These are phyloP conservation scores for Pseudomyrmex flavicornis DNA, from an alignment of 1,140 invertebrate species.

Conservation along the genomic window DNA sequence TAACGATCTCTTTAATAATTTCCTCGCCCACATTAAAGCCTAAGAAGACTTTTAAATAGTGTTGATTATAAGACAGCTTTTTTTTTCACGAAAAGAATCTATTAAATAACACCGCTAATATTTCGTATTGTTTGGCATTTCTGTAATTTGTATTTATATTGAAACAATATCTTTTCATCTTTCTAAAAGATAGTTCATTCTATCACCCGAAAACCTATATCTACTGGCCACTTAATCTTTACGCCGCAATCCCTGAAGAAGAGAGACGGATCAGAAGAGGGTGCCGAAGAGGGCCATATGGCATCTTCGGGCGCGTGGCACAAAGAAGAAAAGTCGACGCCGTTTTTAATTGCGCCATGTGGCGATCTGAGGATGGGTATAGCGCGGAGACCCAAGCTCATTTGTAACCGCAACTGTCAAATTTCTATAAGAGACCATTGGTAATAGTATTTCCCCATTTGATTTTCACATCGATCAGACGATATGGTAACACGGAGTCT, in stretches of 20 bases:
- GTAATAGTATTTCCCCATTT: constrained; percentile 54
- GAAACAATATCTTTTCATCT: constrained; percentile 7
- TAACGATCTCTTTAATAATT: background rate
- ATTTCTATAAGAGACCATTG: constrained; percentile 30
- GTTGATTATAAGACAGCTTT: background rate
- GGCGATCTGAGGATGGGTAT: constrained; percentile 68
- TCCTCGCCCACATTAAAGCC: background rate
- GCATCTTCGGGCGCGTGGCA: constrained; percentile 77
- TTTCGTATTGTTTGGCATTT: background rate
- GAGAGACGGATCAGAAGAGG: constrained; percentile 60
- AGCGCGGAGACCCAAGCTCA: constrained; percentile 61
- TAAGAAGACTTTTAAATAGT: background rate
- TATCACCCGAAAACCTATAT: constrained; percentile 13
- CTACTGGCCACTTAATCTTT: constrained; percentile 65
- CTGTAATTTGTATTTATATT: background rate
- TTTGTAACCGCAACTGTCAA: constrained; percentile 80
- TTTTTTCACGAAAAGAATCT: background rate
- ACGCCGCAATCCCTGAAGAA: constrained; percentile 44
- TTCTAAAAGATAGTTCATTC: constrained; percentile 6
- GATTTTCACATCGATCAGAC: constrained; percentile 59
- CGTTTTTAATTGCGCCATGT: constrained; percentile 84
- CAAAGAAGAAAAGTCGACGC: constrained; percentile 76
- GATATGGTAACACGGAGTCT: constrained; percentile 58
- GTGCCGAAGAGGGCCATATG: constrained; percentile 80
- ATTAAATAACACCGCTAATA: background rate